These are phyloP conservation scores for Trialeurodes vaporariorum DNA, from an alignment of 1,140 invertebrate genomes.

Conservation along the genomic window DNA sequence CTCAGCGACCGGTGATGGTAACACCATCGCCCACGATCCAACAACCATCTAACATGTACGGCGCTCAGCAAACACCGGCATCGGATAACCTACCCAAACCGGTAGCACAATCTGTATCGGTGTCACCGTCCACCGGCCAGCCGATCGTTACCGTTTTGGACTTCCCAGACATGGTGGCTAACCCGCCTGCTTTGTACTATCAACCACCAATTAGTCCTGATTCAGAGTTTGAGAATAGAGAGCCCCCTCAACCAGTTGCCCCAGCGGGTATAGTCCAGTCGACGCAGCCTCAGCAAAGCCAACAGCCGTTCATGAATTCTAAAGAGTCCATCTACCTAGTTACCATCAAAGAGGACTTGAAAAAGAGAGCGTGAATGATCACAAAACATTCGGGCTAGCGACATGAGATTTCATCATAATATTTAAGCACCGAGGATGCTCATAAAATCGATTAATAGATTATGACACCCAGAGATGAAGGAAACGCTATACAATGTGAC, in stretches of 20 bases:
- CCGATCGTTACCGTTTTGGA: conserved; percentile 24
- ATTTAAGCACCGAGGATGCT: too few relatives aligned
- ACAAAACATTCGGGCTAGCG: too few relatives aligned
- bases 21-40: too few relatives aligned
- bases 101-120: neutral
- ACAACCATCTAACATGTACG: too few relatives aligned
- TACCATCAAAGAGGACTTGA: neutral
- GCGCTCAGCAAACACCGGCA: too few relatives aligned
- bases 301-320: conserved; percentile 25
- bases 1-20: conserved; percentile 3
- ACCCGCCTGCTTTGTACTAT: conserved; percentile 22
- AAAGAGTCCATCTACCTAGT: conserved; percentile 22
- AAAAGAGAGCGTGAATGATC: too few relatives aligned
- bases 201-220: conserved; percentile 20
- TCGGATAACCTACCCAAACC: too few relatives aligned
- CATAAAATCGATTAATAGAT: too few relatives aligned
- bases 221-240: conserved; percentile 23
- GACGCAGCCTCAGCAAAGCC: conserved; percentile 21
- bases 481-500: too few relatives aligned
- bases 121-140: conserved; percentile 6
- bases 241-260: conserved; percentile 23
- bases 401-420: too few relatives aligned
- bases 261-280: conserved; percentile 30
- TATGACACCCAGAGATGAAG: too few relatives aligned
- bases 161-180: conserved; percentile 24